Evolutionary conservation across 2,888 invertebrate genomes (phyloP), one percentile per base, ranked within the genome.

Genomic region (Ceratothoa steindachneri): DNA sequence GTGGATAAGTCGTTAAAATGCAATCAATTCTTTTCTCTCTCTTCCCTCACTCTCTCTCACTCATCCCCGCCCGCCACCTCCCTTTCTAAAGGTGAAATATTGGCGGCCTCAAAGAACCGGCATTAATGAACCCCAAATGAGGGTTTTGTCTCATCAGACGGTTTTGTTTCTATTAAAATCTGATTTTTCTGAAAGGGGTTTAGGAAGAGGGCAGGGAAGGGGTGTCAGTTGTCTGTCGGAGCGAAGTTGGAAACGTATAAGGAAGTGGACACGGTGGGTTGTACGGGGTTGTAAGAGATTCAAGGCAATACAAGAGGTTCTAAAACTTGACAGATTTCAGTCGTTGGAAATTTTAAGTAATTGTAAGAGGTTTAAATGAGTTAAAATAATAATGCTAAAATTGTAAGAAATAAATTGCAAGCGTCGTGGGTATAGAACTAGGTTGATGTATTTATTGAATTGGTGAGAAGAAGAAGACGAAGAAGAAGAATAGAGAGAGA

Each of bases 21-120:
- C 71, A 71, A 74, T 74, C 74, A 71, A 71, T 71, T 74, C 67
- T 74, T 71, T 74, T 71, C 71, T 71, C 74, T 71, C n/a, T 60
- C 27, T 24, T 60, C 60, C 24, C 24, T 60, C 60, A 60, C 24
- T 12, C 12, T n/a, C 60, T 28, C 30, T 4, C 60, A 7, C 64
- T 15, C 27, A 5, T 29, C 31, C 41, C 19, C 41, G 22, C 15
- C 28, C n/a, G 12, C 19, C 60, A 53, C 53, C 29, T 30, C 31
- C 19, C 64, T 64, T 64, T 60, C 64, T 31, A 70, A 70, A 70
- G 55, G 24, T 70, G 70, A 70, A 70, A 70, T 70, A 70, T 70
- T 70, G 55, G n/a, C 24, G 60, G 27, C n/a, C n/a, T 60, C 24
- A 60, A 60, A 24, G 22, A 67, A 9, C 22, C 22, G 9, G 31